phyloP scores from a whole-genome alignment of 1,140 invertebrate genomes.

The Forficula auricularia region DNA sequence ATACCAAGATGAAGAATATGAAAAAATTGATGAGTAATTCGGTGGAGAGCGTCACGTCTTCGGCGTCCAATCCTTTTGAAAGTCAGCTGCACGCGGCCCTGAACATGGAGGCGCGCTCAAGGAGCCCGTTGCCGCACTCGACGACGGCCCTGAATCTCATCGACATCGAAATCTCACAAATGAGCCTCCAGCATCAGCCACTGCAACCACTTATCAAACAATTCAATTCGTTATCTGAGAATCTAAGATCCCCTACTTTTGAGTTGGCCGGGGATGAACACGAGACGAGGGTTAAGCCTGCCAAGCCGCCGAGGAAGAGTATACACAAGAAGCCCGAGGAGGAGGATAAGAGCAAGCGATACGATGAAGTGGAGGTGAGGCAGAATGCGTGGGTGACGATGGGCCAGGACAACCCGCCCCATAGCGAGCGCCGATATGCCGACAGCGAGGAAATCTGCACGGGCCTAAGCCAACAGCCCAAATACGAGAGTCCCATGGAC shows the following conservation, averaged over 20 bases:
- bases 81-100: slow-evolving; percentile 51
- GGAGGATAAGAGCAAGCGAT: slow-evolving; percentile 18
- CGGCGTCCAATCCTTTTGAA: slow-evolving; percentile 33
- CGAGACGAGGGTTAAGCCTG: slow-evolving; percentile 6
- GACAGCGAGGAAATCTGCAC: not conserved
- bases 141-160: slow-evolving; percentile 33
- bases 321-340: not conserved
- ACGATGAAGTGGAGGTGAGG: slow-evolving; percentile 47
- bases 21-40: slow-evolving; percentile 45
- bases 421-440: slow-evolving; percentile 32
- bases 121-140: slow-evolving; percentile 52
- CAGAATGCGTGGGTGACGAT: slow-evolving; percentile 60
- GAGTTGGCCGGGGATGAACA: not conserved
- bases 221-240: too few relatives aligned
- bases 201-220: not conserved
- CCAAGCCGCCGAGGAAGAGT: slow-evolving; percentile 10
- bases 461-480: too few relatives aligned
- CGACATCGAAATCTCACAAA: slow-evolving; percentile 22
- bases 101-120: slow-evolving; percentile 54
- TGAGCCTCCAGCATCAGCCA: not conserved
- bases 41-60: not conserved
- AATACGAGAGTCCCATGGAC: too few relatives aligned
- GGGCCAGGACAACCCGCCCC: slow-evolving; percentile 48
- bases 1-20: slow-evolving; percentile 66
- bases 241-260: too few relatives aligned